Evolutionary conservation across 2,113 vertebrate species (phyloP).

Genomic region (Aramus guarauna): DNA sequence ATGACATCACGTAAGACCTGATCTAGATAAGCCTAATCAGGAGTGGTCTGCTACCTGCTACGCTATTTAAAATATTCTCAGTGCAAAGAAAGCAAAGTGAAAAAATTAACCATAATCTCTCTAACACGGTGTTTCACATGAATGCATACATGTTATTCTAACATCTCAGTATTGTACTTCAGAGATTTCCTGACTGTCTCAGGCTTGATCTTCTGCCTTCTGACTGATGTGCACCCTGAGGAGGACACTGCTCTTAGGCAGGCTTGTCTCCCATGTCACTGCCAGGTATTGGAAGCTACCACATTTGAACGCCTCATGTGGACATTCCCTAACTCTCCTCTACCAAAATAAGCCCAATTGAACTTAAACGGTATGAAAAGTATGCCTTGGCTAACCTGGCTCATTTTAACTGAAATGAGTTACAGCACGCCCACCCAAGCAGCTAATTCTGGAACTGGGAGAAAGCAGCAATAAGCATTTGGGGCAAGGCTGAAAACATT

Average conservation of each 20-base stretch:
- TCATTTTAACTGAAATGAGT: not conserved
- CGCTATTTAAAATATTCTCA: not conserved
- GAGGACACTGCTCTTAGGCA: not conserved
- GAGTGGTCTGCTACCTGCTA: not conserved
- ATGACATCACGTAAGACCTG: rapidly evolving
- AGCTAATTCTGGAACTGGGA: conserved; percentile 13
- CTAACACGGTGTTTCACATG: not conserved
- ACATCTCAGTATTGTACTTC: not conserved
- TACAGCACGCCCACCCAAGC: not conserved
- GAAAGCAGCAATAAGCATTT: not conserved
- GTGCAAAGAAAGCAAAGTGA: not conserved
- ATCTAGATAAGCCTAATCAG: not conserved
- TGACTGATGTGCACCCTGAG: not conserved
- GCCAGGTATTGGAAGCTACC: not conserved
- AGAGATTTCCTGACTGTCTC: conserved; percentile 11
- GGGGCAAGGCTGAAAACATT: not conserved
- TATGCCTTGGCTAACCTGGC: not conserved
- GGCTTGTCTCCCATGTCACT: not conserved
- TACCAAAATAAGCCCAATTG: not conserved
- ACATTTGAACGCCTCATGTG: rapidly evolving
- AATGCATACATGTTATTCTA: not conserved
- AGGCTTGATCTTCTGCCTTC: not conserved
- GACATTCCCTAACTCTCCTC: not conserved
- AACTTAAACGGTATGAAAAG: not conserved
- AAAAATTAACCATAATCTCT: not conserved